Evolutionary conservation across 2,888 invertebrate genomes (phyloP), one percentile per base, ranked within the genome.

Genomic region (Himalopsyche tibetana): DNA sequence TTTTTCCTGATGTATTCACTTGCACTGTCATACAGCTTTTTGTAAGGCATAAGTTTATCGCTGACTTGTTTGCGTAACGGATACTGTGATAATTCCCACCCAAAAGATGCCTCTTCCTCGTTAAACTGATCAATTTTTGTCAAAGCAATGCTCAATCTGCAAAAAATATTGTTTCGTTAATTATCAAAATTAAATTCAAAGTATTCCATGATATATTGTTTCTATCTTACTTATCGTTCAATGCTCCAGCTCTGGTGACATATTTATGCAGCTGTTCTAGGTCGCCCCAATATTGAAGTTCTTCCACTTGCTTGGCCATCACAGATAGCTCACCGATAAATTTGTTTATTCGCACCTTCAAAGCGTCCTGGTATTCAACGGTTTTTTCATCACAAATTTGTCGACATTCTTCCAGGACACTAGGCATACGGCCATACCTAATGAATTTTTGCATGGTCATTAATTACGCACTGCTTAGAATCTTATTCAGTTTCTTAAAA

Each of bases 61-160:
- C 96, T 95, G 0, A 96, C 92, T 90, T 94, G 92, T 91, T 97
- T 97, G 88, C 98, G 94, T 88, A 96, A 93, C 0, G 98, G 98
- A 93, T 99, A 99, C 89, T 96, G 96, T 0, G 98, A 97, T 11
- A 96, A 91, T 90, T 98, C 97, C 95, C 97, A 98, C 15, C 96
- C 97, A 90, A 96, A 99, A 28, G 98, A 94, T 51, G 94, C 93
- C 91, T 99, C 99, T 91, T 99, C 99, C 90, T 96, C 96, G 91
- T 99, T 99, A 90, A 99, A 98, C 87, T 95, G 94, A 90, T 98
- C 97, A 88, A 98, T 97, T 87, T 94, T 95, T 80, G 95, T 94
- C 91, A 97, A 95, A 5, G 98, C 98, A 5, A 92, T 91, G 80
- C 95, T 92, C 87, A 98, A 92, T 90, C 96, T 94, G 90, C 91